Conservation (phyloP, 1,140 invertebrate species). For the Globodera ellingtonae region DNA sequence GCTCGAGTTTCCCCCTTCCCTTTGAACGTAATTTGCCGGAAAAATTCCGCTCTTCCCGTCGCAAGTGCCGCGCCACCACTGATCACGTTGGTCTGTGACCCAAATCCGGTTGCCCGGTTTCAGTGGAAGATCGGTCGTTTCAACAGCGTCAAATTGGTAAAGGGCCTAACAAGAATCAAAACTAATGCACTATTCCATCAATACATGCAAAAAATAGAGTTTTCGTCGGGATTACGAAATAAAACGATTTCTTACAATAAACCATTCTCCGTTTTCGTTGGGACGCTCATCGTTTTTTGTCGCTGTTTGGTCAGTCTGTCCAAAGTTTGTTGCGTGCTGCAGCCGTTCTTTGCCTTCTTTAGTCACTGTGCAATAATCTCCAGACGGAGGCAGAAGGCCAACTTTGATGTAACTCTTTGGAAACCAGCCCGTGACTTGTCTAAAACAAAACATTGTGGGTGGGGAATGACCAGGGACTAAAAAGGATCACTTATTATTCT, state of each 20-base stretch:
- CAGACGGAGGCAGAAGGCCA: not conserved
- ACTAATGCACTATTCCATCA: not conserved
- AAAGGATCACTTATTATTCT: constrained; percentile 51
- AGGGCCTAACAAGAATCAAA: constrained; percentile 57
- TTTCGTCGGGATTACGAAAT: no score
- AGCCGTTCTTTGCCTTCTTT: not conserved
- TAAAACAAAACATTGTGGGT: not conserved
- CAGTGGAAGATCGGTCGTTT: constrained; percentile 87
- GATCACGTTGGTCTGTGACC: constrained; percentile 84
- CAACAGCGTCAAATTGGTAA: constrained; percentile 75
- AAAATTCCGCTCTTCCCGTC: constrained; percentile 86
- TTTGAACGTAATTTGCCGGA: constrained; percentile 73
- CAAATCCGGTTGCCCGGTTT: constrained; percentile 84
- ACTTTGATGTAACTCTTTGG: constrained; percentile 75
- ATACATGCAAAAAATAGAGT: not conserved
- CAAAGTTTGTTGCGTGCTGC: not conserved
- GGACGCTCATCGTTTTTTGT: not conserved
- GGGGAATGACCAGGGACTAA: not conserved
- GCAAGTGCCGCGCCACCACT: constrained; percentile 96
- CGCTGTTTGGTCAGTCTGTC: not conserved
- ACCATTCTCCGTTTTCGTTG: constrained; percentile 22
- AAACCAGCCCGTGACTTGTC: constrained; percentile 72
- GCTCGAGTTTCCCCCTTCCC: constrained; percentile 33
- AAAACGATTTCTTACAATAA: constrained; percentile 12
- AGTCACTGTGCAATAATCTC: no score